Base-by-base conservation (phyloP, 2,797 vertebrate genomes). In the Muscicapa striata region DNA sequence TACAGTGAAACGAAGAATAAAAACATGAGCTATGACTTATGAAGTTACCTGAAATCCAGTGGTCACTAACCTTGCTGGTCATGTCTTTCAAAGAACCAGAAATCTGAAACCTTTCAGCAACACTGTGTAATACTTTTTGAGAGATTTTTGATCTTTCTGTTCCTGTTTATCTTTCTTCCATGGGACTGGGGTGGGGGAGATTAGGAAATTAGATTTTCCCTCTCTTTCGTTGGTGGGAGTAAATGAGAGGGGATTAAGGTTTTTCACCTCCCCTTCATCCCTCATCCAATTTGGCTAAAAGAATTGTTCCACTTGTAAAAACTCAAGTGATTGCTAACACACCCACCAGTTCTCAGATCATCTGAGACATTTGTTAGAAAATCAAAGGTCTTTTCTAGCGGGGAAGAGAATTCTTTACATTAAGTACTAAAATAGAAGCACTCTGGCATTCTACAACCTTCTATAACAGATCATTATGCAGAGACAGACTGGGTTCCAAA, bases 231-330 rank as follows among this genome's bases (percentile, higher is more conserved):
- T 74, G 15, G 21, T 84, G 30, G 67, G 36, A 62, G 52, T 75
- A 88, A 27, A 8, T 84, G 79, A 64, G 78, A 94, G 30, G 10
- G 38, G 29, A 77, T 94, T 94, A 92, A 84, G 32, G 20, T 82
- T 86, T 96, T 95, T 79, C 64, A 52, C 70, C 30, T 83, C 73
- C 27, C 24, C 57, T 89, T 91, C 23, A 63, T 62, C 19, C 38
- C 57, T 86, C 32, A 69, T 66, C 51, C 82, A 89, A 20, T 67
- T 77, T 80, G 72, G 34, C 49, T 94, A 80, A 90, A 41, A 83
- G 61, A 95, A 89, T 84, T 84, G 54, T 78, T 95, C 87, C 91
- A 90, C 79, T 94, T 93, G 73, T 90, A 90, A 95, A 93, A 94
- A 69, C 45, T 59, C 20, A 0, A 77, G 46, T 62, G 93, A 89